Percentiles rank a stretch among this genome's conserved stretches.
Evolutionary conservation across 2,888 invertebrate genomes (phyloP).

Genomic region (Leptinotarsa juncta): DNA sequence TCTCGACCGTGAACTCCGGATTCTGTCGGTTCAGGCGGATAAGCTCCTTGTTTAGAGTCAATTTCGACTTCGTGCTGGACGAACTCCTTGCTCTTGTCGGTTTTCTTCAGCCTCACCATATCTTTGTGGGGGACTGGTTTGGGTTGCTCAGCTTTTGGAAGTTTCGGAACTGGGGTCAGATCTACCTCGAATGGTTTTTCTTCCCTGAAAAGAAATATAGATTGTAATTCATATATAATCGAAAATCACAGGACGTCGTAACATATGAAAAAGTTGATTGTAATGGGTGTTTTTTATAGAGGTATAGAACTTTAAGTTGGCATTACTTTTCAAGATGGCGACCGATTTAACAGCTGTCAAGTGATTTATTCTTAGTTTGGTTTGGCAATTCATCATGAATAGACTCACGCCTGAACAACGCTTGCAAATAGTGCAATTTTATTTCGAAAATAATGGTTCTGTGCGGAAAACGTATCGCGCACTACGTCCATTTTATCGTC

Average conservation of each 20-base stretch:
- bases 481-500: too few species aligned
- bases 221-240: not conserved
- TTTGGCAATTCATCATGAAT: too few species aligned
- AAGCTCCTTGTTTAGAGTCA: conserved; percentile 60
- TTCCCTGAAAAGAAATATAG: conserved; percentile 67
- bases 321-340: too few species aligned
- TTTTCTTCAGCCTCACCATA: conserved; percentile 66
- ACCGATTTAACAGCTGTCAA: too few species aligned
- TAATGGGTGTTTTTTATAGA: too few species aligned
- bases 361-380: too few species aligned
- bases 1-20: conserved; percentile 90
- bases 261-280: not conserved
- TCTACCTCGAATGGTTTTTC: conserved; percentile 69
- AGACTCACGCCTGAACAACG: too few species aligned
- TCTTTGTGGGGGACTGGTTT: conserved; percentile 61
- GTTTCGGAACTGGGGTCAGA: conserved; percentile 59
- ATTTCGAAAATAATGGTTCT: too few species aligned
- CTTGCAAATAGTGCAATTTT: too few species aligned
- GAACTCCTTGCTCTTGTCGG: conserved; percentile 68
- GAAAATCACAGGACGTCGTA: not conserved
- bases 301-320: too few species aligned
- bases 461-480: too few species aligned
- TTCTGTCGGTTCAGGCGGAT: conserved; percentile 81
- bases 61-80: conserved; percentile 59
- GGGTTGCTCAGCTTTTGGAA: conserved; percentile 56